Conservation (phyloP, 2,113 vertebrate species). For the Chaetura pelagica region DNA sequence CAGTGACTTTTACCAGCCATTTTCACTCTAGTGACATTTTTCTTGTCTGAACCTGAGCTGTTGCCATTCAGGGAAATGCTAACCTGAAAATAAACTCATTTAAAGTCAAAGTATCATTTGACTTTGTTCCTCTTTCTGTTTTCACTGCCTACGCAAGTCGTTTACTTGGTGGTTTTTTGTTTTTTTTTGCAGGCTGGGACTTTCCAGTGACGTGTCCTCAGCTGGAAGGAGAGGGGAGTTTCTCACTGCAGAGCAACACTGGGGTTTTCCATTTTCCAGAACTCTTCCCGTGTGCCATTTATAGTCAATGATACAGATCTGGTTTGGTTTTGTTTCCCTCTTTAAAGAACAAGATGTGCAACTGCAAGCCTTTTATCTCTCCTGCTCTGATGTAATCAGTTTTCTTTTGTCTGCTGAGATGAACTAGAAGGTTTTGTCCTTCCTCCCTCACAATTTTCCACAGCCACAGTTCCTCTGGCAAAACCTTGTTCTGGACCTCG, state of each 20-base stretch:
- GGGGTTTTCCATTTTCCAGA: conserved; percentile 51
- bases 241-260: background rate
- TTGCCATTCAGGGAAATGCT: conserved; percentile 18
- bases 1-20: background rate
- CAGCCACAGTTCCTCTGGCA: background rate
- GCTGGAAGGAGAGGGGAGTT: conserved; percentile 5
- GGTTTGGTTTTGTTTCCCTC: conserved; percentile 15
- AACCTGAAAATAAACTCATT: conserved; percentile 36
- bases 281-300: background rate
- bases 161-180: conserved; percentile 1
- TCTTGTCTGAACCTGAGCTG: conserved; percentile 19
- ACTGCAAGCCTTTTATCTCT: background rate
- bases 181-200: background rate
- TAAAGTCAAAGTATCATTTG: background rate
- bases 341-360: background rate
- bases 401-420: background rate
- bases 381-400: background rate
- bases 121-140: conserved; percentile 52
- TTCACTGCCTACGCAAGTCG: background rate
- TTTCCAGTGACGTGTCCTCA: conserved; percentile 51
- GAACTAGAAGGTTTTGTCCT: background rate
- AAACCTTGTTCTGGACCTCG: background rate
- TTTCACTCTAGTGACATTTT: background rate
- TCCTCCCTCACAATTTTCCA: background rate
- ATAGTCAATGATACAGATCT: background rate